These are phyloP conservation scores for Nysson spinosus DNA, from an alignment of 2,888 invertebrate genomes.

Conservation along the genomic window DNA sequence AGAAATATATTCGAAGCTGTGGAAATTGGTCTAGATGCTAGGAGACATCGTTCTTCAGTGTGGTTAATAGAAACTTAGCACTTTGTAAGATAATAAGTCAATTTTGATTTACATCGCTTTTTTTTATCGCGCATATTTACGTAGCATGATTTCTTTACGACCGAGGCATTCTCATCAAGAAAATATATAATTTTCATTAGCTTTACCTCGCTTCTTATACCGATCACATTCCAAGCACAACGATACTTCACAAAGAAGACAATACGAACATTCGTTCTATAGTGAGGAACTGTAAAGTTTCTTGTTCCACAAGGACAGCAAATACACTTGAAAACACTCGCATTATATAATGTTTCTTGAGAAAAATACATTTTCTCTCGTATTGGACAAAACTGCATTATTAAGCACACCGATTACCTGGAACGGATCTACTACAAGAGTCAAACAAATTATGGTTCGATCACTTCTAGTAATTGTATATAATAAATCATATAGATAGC, in stretches of 20 bases:
- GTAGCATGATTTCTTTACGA: slow-evolving; percentile 14
- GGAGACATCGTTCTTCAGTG: slow-evolving; percentile 41
- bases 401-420: slow-evolving; percentile 35
- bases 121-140: slow-evolving; percentile 22
- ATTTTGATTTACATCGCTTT: slow-evolving; percentile 51
- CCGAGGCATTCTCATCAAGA: slow-evolving; percentile 53
- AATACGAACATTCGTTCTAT: slow-evolving; percentile 50
- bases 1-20: slow-evolving; percentile 52
- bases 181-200: slow-evolving; percentile 57
- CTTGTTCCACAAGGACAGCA: slow-evolving; percentile 46
- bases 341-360: slow-evolving; percentile 39
- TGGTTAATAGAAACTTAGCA: slow-evolving; percentile 52
- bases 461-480: too few species aligned
- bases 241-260: slow-evolving; percentile 55
- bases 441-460: too few species aligned
- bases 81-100: slow-evolving; percentile 42
- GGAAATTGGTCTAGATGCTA: slow-evolving; percentile 57
- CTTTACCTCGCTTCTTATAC: slow-evolving; percentile 31
- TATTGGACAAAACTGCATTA: slow-evolving; percentile 42
- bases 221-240: slow-evolving; percentile 50
- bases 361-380: slow-evolving; percentile 55
- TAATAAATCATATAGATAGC: too few species aligned
- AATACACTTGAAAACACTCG: slow-evolving; percentile 52
- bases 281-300: slow-evolving; percentile 53
- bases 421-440: slow-evolving; percentile 39